A percentile compares a stretch with the other conserved stretches of the same genome.
These are phyloP conservation scores for Helicoverpa zea DNA, from an alignment of 1,140 invertebrate species.

Conservation along the genomic window DNA sequence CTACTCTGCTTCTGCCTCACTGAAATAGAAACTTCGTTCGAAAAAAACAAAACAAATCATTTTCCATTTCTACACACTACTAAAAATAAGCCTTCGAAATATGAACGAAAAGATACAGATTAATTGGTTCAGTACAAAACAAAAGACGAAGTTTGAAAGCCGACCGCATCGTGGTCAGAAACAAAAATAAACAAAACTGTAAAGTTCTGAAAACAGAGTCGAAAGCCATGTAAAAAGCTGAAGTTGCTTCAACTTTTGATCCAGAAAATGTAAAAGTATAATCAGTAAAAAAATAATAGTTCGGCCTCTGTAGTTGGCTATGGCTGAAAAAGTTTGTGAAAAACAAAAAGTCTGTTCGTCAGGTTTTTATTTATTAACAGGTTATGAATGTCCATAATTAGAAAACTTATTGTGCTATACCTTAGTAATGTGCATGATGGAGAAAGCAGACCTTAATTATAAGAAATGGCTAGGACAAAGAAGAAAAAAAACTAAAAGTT, in stretches of 20 bases:
- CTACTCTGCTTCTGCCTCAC: background rate
- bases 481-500: too few species aligned
- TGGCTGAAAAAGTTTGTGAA: slow-evolving; percentile 15
- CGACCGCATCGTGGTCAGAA: background rate
- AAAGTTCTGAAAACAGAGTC: slow-evolving; percentile 18
- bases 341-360: background rate
- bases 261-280: background rate
- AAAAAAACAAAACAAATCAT: background rate
- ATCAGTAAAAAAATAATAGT: slow-evolving; percentile 8
- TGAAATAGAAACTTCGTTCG: background rate
- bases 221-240: slow-evolving; percentile 27
- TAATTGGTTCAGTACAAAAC: slow-evolving; percentile 1
- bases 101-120: slow-evolving; percentile 16
- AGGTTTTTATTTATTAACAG: background rate
- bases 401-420: too few species aligned
- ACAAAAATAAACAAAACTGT: background rate
- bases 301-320: background rate
- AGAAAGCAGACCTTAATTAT: too few species aligned
- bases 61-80: too few species aligned
- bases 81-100: background rate
- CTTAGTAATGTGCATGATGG: too few species aligned
- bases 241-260: slow-evolving; percentile 8
- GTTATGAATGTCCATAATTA: background rate
- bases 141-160: background rate
- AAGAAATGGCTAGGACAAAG: too few species aligned